Percentiles rank a stretch among this genome's conserved stretches.
Conservation (phyloP, 2,113 vertebrate genomes). For the Aramus guarauna region DNA sequence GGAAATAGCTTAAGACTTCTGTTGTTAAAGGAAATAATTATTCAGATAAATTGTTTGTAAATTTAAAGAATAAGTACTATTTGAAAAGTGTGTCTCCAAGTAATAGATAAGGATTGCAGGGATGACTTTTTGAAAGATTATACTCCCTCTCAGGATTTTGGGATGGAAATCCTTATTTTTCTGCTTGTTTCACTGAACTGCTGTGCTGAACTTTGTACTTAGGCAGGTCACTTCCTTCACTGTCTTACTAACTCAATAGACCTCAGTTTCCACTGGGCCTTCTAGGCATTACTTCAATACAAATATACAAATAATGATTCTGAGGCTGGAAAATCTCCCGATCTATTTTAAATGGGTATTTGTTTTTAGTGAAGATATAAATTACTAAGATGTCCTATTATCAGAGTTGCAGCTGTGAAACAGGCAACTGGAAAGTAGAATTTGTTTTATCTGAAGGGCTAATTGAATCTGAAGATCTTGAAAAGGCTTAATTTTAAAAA, state of each 20-base stretch:
- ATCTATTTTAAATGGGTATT: not conserved
- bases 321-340: not conserved
- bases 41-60: slow-evolving; percentile 22
- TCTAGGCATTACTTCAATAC: slow-evolving; percentile 24
- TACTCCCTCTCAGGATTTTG: not conserved
- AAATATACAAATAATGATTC: slow-evolving; percentile 22
- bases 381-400: not conserved
- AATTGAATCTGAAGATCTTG: not conserved
- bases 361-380: slow-evolving; percentile 5
- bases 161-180: not conserved
- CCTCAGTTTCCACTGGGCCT: not conserved
- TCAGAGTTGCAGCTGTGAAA: not conserved
- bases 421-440: not conserved
- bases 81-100: not conserved
- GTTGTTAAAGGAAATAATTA: slow-evolving; percentile 34
- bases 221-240: not conserved
- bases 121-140: not conserved
- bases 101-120: not conserved
- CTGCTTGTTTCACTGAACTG: not conserved
- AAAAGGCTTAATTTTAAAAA: not conserved
- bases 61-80: slow-evolving; percentile 3
- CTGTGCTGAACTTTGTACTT: not conserved
- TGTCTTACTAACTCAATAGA: slow-evolving; percentile 24
- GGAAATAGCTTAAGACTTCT: slow-evolving; percentile 36
- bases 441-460: not conserved